Base-by-base conservation (phyloP, 2,888 invertebrate species). In the Margaritifera margaritifera region DNA sequence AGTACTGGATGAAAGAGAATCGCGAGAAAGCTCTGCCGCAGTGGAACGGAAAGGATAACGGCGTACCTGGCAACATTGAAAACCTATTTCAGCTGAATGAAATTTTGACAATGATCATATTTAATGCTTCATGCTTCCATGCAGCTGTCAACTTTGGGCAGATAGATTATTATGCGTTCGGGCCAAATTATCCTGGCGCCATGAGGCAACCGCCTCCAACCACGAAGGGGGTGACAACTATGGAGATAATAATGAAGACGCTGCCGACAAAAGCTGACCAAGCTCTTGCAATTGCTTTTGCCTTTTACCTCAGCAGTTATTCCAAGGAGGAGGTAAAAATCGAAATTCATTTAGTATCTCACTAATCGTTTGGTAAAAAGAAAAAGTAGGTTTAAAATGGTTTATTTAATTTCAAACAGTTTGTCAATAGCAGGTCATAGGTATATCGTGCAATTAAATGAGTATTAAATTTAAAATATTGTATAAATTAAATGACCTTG, bases 111-210 rank as follows among this genome's bases (percentile, higher is more conserved):
- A 74, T 71, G 64, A 69, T 74, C 55, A 72, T 77, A 18, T 77
- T 69, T 61, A 65, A 70, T 57, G 63, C 71, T 6, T 74, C 74
- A 50, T 71, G 68, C 27, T 77, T 68, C 31, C 77, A 77, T 65
- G 59, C 74, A 25, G 68, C 77, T 2, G 27, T 77, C 58, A 77
- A 77, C 64, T 77, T 74, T 63, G 64, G 72, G 15, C 77, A 77
- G 62, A 53, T 70, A 56, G 77, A 77, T 67, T 77, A 77, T 61
- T 74, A 69, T 53, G 67, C 63, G 57, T 77, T 74, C 53, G 77
- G 74, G 50, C 77, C 77, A 51, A 77, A 72, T 55, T 74, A 77
- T 62, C 77, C 77, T 25, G 68, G 74, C 42, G 70, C 66, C 1
- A 54, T 77, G 59, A 58, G 74, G 31, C 62, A 58, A 59, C 62